Base-by-base conservation (phyloP, 2,888 invertebrate genomes). In the Drosophila macrospina region DNA sequence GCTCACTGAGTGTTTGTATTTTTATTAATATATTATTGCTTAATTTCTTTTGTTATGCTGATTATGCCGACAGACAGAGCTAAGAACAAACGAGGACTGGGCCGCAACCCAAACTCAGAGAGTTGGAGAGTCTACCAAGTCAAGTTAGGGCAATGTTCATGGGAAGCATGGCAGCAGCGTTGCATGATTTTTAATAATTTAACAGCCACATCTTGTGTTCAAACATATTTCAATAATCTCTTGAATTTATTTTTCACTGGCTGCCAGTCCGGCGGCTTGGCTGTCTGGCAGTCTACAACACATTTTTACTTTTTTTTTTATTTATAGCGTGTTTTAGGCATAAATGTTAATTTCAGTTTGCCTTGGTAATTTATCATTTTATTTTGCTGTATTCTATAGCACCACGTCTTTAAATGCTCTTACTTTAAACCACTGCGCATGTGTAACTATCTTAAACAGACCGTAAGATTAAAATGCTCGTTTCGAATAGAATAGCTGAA, bases 11-110 rank as follows among this genome's bases (percentile, higher is more conserved):
- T 57, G 48, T 74, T 72, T 80, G 72, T 74, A 84, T 89, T 80
- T 84, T 86, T 81, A 80, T 90, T 86, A 89, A 89, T 88, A 90
- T 89, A 83, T 89, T 89, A 90, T 87, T 90, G 88, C 90, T 90
- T 91, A 90, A 90, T 91, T 90, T 89, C 88, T 87, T 91, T 90
- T 90, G 91, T 91, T 90, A 88, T 89, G 90, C 80, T 88, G 85
- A 90, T 90, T 89, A 87, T 82, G 88, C 89, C 90, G 90, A 78
- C 77, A 77, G 63, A 61, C 63, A 68, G 50, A 30, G 52, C 62
- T 65, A 47, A 66, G 80, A 69, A 60, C 74, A 78, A 74, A 75
- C 72, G 79, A 84, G 74, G 45, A 32, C 41, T 30, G 30, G 20
- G 32, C 13, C 37, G 2, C 13, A 15, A 34, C 13, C 36, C 8